Base-by-base conservation (phyloP, 2,113 vertebrate genomes). In the Ramphastos sulfuratus region DNA sequence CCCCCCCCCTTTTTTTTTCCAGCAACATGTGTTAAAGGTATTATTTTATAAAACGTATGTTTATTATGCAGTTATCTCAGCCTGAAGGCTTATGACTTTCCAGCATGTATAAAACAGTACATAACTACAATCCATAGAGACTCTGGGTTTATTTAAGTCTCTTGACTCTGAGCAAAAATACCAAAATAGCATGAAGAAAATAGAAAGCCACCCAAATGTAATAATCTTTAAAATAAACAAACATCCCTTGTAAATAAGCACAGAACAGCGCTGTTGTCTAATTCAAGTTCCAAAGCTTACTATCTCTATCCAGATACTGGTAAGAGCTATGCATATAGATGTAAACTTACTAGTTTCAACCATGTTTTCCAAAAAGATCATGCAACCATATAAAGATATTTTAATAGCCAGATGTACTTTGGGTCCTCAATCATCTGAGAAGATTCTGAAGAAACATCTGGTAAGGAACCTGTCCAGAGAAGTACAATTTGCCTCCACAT, bases 321-420 rank as follows among this genome's bases (percentile, higher is more conserved):
- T 89, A 82, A 93, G 86, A 94, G 79, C 73, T 95, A 93, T 86
- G 93, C 71, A 74, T 73, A 70, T 83, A 71, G 25, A 69, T 94
- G 64, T 76, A 90, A 94, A 92, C 70, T 94, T 89, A 94, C 75
- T 86, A 96, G 83, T 87, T 89, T 93, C 79, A 92, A 56, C 52
- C 82, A 88, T 93, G 85, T 76, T 89, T 88, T 93, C 70, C 10
- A 30, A 97, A 95, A 96, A 96, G 97, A 97, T 97, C 92, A 97
- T 90, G 75, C 27, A 87, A 92, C 84, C 85, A 75, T 87, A 96
- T 89, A 96, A 95, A 97, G 93, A 95, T 96, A 63, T 94, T 97
- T 97, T 96, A 97, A 97, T 94, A 92, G 93, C 96, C 95, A 97
- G 93, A 94, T 96, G 94, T 94, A 89, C 89, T 94, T 91, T 85